Conservation (phyloP, 1,140 invertebrate species). For the Rhyacophila brunnea region DNA sequence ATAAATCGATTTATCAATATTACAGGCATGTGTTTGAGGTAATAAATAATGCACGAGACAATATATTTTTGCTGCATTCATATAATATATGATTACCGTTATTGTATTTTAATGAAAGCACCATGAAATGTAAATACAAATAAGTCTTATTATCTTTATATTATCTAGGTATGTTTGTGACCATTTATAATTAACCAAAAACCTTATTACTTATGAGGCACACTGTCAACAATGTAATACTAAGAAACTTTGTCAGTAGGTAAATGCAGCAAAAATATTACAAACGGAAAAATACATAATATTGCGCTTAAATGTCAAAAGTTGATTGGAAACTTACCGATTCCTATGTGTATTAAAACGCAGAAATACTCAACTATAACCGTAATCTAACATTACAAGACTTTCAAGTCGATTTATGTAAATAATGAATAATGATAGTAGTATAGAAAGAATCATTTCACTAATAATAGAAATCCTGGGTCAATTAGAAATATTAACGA, state of each 20-base stretch:
- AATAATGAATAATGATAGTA: too few relatives aligned
- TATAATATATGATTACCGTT: constrained; percentile 7
- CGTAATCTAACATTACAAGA: too few relatives aligned
- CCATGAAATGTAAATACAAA: constrained; percentile 19
- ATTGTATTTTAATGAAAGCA: constrained; percentile 24
- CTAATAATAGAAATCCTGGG: too few relatives aligned
- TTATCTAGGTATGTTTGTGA: constrained; percentile 4
- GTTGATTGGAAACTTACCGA: too few relatives aligned
- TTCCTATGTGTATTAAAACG: too few relatives aligned
- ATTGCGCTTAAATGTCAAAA: background rate
- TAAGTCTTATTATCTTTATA: constrained; percentile 17
- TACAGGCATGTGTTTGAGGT: constrained; percentile 24
- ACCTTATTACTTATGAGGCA: constrained; percentile 26
- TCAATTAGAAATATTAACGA: too few relatives aligned
- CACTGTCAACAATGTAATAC: constrained; percentile 25
- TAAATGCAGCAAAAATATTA: constrained; percentile 22
- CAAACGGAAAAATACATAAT: background rate
- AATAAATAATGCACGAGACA: constrained; percentile 4
- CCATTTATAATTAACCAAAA: constrained; percentile 12
- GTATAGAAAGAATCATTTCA: too few relatives aligned
- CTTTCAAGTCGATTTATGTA: too few relatives aligned
- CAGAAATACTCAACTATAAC: too few relatives aligned
- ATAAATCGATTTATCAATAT: background rate
- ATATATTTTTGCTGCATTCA: constrained; percentile 25
- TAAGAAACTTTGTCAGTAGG: constrained; percentile 5